Evolutionary conservation across 1,140 invertebrate genomes (phyloP).

Genomic region (Drosophila biarmipes): DNA sequence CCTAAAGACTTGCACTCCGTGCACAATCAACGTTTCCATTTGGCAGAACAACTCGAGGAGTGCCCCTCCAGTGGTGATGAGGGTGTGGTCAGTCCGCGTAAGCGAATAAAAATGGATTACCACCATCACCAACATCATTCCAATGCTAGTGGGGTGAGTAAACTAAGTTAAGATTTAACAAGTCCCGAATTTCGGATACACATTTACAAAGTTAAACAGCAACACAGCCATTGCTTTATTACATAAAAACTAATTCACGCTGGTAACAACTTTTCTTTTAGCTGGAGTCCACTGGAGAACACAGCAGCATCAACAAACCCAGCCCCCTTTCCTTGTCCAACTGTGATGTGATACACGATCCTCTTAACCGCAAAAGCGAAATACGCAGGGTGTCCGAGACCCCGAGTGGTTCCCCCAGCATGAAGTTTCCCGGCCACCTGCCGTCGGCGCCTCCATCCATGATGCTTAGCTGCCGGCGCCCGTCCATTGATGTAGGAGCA

Average conservation of each 20-base stretch:
- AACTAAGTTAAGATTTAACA: too few species aligned
- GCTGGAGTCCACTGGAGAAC: conserved; percentile 43
- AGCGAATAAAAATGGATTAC: conserved; percentile 87
- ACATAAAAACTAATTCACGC: not conserved
- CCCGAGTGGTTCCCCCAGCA: conserved; percentile 3
- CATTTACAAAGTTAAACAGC: not conserved
- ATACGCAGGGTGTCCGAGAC: conserved; percentile 76
- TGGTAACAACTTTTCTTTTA: not conserved
- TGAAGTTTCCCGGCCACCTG: conserved; percentile 62
- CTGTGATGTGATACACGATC: conserved; percentile 84
- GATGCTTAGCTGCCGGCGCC: conserved; percentile 76
- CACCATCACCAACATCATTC: conserved; percentile 79
- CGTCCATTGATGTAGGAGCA: conserved; percentile 80
- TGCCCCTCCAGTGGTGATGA: conserved; percentile 90
- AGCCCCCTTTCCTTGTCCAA: conserved; percentile 73
- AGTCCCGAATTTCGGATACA: not conserved
- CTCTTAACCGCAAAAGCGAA: conserved; percentile 77
- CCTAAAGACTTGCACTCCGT: conserved; percentile 87
- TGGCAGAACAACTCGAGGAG: conserved; percentile 90
- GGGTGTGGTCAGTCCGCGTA: conserved; percentile 87
- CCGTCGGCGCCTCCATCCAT: conserved; percentile 44
- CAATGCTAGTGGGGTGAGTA: conserved; percentile 84
- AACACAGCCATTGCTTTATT: not conserved
- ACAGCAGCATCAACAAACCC: conserved; percentile 45
- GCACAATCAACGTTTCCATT: conserved; percentile 89